Percentiles rank a stretch among this genome's conserved stretches.
Conservation (phyloP, 2,888 invertebrate genomes). For the Pachycephus smyrnensis region DNA sequence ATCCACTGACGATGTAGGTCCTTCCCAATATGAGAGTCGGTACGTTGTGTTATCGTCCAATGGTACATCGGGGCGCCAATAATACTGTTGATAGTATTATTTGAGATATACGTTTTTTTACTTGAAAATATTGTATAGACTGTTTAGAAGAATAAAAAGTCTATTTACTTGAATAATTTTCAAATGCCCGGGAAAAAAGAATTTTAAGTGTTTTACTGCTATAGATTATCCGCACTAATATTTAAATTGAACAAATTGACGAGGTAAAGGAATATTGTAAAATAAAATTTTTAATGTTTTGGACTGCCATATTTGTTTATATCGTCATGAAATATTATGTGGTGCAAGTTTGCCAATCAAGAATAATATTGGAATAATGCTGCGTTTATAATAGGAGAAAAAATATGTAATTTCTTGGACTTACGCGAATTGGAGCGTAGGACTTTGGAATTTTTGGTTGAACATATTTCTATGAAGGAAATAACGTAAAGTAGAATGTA, state of each 20-base stretch:
- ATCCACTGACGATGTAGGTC: constrained; percentile 28
- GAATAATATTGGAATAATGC: too few relatives aligned
- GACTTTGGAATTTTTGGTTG: constrained; percentile 62
- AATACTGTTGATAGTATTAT: constrained; percentile 48
- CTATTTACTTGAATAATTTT: not conserved
- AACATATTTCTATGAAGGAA: constrained; percentile 51
- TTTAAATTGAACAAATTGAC: too few relatives aligned
- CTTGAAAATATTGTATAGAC: too few relatives aligned
- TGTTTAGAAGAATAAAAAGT: too few relatives aligned
- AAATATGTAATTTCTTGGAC: not conserved
- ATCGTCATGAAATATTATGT: not conserved
- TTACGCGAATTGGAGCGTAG: constrained; percentile 68
- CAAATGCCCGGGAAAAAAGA: not conserved
- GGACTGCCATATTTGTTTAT: not conserved
- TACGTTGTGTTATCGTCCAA: constrained; percentile 74
- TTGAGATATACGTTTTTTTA: not conserved
- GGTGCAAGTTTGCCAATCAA: too few relatives aligned
- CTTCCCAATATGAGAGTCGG: constrained; percentile 57
- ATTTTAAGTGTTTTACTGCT: not conserved
- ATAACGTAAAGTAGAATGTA: too few relatives aligned
- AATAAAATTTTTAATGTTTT: too few relatives aligned
- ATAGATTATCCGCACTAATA: too few relatives aligned
- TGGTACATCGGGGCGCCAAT: constrained; percentile 63
- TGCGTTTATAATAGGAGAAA: too few relatives aligned
- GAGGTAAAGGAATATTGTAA: too few relatives aligned